Base-by-base conservation (phyloP, 92 coral and sea anemone species). In the Micromussa lordhowensis region DNA sequence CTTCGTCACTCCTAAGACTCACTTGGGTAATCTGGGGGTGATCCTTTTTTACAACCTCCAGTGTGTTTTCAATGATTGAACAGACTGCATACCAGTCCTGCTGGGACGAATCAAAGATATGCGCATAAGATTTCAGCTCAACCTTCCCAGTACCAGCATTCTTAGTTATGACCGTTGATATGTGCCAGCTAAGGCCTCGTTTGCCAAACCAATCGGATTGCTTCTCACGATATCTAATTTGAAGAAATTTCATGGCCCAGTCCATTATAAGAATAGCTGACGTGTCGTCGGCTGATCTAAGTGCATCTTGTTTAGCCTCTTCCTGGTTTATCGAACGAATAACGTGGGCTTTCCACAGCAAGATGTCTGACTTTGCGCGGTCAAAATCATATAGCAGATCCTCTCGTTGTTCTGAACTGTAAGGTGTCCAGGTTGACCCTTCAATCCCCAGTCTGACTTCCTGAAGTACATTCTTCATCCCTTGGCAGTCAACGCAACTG, bases 171-270 rank as follows among this genome's bases (percentile, higher is more conserved):
- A 86, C 80, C 66, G 90, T 86, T 19, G 90, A 86, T 48, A 89
- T 80, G 32, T 82, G 87, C 82, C 83, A 75, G 38, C 83, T 82
- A 12, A 88, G 78, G 26, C 91, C 88, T 16, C 88, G 88, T 61
- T 82, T 74, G 8, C 88, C 74, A 21, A 89, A 89, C 88, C 92
- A 90, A 29, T 88, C 91, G 35, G 91, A 80, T n/a, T n/a, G n/a
- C n/a, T n/a, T n/a, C n/a, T n/a, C n/a, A n/a, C n/a, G n/a, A n/a
- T n/a, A n/a, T n/a, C 81, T 81, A 88, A 92, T 31, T 70, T 92
- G 92, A 59, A 74, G 81, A 78, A 89, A 89, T 55, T 89, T 89
- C 92, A 89, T 85, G 78, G 92, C 92, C 92, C 90, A 90, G 84
- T 90, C 92, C 92, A 92, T 85, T 80, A 26, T 80, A 24, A 36